Base-by-base conservation (phyloP, 2,797 vertebrate species). In the Fundulus diaphanus region DNA sequence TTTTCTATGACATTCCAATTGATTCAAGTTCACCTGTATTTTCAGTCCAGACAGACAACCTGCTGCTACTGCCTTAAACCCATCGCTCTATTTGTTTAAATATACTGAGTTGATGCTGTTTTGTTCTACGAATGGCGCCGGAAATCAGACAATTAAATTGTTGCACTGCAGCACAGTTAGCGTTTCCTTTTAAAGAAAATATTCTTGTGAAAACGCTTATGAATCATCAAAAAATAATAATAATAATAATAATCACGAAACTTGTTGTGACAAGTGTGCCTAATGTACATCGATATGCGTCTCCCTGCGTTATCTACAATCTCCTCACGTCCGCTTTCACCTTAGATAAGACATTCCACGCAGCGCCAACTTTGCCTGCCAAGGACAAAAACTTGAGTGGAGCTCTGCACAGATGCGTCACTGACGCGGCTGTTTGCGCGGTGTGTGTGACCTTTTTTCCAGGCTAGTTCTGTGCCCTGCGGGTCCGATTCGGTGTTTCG, bases 321-420 rank as follows among this genome's bases (percentile, higher is more conserved):
- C 85, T 5, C 27, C 70, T 87, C 89, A 91, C 90, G 87, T 90
- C 63, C 85, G 48, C 70, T 8, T 74, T 77, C 85, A 78, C 82
- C 82, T 87, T 16, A 65, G 82, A 85, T 70, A 16, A 42, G 7
- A 63, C 16, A 51, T 70, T 35, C 73, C 68, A 49, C 72, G 66
- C 67, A 3, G 68, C 35, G 82, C 76, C 86, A 93, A 92, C 88
- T 92, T 92, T 88, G 87, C 15, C 79, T 76, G 75, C 76, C 89
- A 89, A 90, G 88, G 88, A 35, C 82, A 74, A 71, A n/a, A 90
- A 92, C 84, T 89, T 91, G n/a, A 46, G 42, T 40, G 7, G 0
- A 18, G 73, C 71, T 71, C n/a, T 67, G 71, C 78, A n/a, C 77
- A 51, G 46, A 29, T 46, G 67, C 15, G 82, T 76, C 83, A 57